Conservation (phyloP, 1,140 invertebrate species). For the Camponotus pennsylvanicus region DNA sequence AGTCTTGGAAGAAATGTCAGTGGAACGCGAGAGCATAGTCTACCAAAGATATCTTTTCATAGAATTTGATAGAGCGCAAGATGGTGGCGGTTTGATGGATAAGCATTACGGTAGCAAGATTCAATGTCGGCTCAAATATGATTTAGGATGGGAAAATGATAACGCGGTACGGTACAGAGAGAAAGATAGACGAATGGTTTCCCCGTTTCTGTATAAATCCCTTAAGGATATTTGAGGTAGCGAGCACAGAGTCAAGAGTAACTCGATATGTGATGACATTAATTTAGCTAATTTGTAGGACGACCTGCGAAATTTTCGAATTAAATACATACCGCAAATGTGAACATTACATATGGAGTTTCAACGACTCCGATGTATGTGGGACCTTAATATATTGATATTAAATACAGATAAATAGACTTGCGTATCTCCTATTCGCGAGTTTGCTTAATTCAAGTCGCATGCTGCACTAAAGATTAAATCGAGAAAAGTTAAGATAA, state of each 20-base stretch:
- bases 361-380: background rate
- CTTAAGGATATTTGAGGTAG: constrained; percentile 27
- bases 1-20: background rate
- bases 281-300: constrained; percentile 21
- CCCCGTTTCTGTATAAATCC: background rate
- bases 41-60: constrained; percentile 18
- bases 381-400: background rate
- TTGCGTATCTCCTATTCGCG: background rate
- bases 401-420: background rate
- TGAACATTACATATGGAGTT: background rate
- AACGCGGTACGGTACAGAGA: background rate
- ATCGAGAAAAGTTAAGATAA: background rate
- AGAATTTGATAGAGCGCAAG: background rate
- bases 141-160: constrained; percentile 24
- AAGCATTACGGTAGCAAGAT: constrained; percentile 20
- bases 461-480: background rate
- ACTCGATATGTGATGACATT: background rate
- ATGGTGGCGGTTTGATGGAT: constrained; percentile 15
- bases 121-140: constrained; percentile 25
- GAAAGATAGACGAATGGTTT: background rate
- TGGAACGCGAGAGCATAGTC: background rate
- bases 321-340: background rate
- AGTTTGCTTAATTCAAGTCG: background rate
- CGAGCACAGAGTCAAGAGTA: background rate
- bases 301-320: background rate